phyloP scores from a whole-genome alignment of 2,888 invertebrate species.

The Plebejus argus region DNA sequence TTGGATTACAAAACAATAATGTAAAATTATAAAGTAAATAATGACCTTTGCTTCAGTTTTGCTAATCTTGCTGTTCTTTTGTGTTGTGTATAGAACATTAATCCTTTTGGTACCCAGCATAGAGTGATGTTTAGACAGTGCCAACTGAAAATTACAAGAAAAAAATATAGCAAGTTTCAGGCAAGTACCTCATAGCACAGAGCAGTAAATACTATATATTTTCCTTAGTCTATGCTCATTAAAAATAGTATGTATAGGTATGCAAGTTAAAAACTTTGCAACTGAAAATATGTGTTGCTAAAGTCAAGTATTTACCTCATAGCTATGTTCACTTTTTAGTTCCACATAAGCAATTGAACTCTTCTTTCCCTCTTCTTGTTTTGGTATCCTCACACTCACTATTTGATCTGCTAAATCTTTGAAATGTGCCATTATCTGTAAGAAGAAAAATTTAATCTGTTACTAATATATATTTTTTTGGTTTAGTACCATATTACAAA shows the following conservation, averaged over 20 bases:
- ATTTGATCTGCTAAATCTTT: constrained; percentile 61
- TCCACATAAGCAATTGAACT: constrained; percentile 70
- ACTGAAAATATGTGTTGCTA: neutral
- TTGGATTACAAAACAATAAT: too few species aligned
- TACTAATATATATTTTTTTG: too few species aligned
- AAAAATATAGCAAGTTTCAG: neutral
- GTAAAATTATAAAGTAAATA: neutral
- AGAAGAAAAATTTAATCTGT: constrained; percentile 36
- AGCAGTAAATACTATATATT: too few species aligned
- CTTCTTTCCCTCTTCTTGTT: constrained; percentile 55
- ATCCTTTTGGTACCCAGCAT: constrained; percentile 70
- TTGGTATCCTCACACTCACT: constrained; percentile 63
- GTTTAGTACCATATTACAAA: too few species aligned
- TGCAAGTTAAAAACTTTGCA: too few species aligned
- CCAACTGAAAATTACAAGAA: constrained; percentile 56
- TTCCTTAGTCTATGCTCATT: too few species aligned
- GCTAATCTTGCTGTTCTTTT: constrained; percentile 64
- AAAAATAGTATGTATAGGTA: too few species aligned
- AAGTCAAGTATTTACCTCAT: constrained; percentile 57
- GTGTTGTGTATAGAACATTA: constrained; percentile 69
- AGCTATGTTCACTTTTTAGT: constrained; percentile 61
- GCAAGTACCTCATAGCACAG: neutral
- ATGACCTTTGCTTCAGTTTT: constrained; percentile 65
- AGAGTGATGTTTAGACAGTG: constrained; percentile 72
- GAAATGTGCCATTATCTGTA: constrained; percentile 67